These are phyloP conservation scores for Danio tinwini DNA, from an alignment of 2,797 vertebrate genomes.

Conservation along the genomic window DNA sequence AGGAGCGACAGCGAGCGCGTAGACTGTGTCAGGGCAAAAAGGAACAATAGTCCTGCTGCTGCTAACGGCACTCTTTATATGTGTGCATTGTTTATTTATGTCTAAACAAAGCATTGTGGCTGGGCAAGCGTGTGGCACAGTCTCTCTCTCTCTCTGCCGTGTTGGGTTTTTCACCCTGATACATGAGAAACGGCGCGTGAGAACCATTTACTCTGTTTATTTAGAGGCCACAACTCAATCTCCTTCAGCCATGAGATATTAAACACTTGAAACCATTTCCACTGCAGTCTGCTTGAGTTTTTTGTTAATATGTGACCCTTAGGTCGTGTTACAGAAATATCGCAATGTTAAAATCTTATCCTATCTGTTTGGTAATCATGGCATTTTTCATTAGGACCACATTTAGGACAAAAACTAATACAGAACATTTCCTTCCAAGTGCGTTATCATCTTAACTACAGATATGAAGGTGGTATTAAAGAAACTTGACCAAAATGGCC, in stretches of 20 bases:
- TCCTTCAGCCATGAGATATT: conserved; percentile 9
- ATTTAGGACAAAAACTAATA: no score
- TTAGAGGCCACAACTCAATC: background rate
- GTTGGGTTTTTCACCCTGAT: background rate
- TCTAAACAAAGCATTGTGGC: conserved; percentile 26
- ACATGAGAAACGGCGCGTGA: background rate
- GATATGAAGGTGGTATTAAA: no score
- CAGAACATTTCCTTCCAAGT: no score
- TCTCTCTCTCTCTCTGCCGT: conserved; percentile 15
- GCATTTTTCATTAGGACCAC: no score
- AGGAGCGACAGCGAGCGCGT: background rate
- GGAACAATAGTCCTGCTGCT: conserved; percentile 24
- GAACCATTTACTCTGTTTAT: conserved; percentile 8
- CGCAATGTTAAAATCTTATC: no score
- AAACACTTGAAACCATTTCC: background rate
- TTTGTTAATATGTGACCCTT: background rate
- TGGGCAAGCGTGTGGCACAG: background rate
- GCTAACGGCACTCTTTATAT: background rate
- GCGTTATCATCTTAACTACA: no score
- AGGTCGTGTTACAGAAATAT: no score
- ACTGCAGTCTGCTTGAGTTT: background rate
- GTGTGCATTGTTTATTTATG: conserved; percentile 32
- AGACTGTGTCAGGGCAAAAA: background rate
- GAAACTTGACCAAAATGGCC: no score
- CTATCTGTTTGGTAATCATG: no score